These are phyloP conservation scores for Noctua comes DNA, from an alignment of 2,888 invertebrate genomes.

Conservation along the genomic window DNA sequence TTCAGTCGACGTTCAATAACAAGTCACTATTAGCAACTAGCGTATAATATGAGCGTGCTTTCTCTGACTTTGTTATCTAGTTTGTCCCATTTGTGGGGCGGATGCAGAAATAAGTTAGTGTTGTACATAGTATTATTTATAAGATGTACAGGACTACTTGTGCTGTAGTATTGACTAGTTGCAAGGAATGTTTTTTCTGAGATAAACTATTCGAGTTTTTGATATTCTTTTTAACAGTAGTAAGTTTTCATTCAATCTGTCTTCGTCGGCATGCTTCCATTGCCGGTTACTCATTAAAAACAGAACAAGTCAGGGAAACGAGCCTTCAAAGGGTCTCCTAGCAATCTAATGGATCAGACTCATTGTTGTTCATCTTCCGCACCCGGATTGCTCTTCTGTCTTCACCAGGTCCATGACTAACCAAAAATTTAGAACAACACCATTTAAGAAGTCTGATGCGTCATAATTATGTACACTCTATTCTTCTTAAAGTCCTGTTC, in stretches of 20 bases:
- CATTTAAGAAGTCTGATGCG: background rate
- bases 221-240: background rate
- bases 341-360: background rate
- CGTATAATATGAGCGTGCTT: constrained; percentile 50
- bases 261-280: background rate
- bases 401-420: background rate
- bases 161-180: background rate
- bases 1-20: constrained; percentile 41
- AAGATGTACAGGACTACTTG: background rate
- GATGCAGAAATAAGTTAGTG: constrained; percentile 32
- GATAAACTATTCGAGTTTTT: background rate
- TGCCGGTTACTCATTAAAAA: background rate
- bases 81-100: constrained; percentile 47
- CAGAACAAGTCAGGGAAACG: background rate
- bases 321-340: background rate
- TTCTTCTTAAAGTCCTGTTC: constrained; percentile 23
- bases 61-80: constrained; percentile 56
- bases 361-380: background rate
- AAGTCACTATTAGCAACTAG: constrained; percentile 44
- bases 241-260: background rate
- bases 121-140: constrained; percentile 5
- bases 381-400: background rate
- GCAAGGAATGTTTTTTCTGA: background rate
- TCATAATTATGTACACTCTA: constrained; percentile 17
- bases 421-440: background rate